phyloP scores from a whole-genome alignment of 2,797 vertebrate species.

The Chelmon rostratus region DNA sequence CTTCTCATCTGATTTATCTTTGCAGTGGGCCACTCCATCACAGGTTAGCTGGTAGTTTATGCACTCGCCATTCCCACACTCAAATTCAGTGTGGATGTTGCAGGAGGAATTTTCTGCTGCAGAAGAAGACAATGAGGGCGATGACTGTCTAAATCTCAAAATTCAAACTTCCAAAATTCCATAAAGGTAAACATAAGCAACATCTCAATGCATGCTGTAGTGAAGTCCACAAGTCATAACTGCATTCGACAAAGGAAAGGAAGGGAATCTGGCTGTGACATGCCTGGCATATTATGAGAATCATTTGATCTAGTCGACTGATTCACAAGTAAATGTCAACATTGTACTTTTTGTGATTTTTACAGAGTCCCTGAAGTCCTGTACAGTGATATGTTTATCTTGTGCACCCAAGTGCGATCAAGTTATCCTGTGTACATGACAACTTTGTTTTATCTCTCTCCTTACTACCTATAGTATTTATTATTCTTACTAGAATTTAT shows the following conservation, averaged over 20 bases:
- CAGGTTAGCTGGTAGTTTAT: slow-evolving; percentile 95
- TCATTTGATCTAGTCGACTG: neutral
- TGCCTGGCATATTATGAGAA: neutral
- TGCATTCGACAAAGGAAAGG: neutral
- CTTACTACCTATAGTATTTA: too few species aligned
- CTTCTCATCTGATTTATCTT: slow-evolving; percentile 99
- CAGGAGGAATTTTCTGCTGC: slow-evolving; percentile 96
- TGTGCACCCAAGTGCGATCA: too few species aligned
- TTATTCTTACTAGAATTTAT: too few species aligned
- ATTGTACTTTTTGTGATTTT: neutral
- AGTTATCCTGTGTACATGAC: too few species aligned
- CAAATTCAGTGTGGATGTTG: slow-evolving; percentile 95
- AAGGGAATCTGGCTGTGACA: neutral
- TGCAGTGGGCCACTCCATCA: slow-evolving; percentile 94
- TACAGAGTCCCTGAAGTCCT: too few species aligned
- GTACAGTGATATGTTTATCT: too few species aligned
- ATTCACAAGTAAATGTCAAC: neutral
- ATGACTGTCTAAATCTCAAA: slow-evolving; percentile 15
- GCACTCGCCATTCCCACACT: slow-evolving; percentile 97
- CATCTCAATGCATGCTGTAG: neutral
- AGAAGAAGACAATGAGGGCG: slow-evolving; percentile 44
- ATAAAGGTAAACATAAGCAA: neutral
- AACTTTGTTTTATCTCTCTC: too few species aligned
- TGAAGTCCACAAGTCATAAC: neutral
- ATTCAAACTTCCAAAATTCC: neutral